Percentiles rank a stretch among this genome's conserved stretches.
These are phyloP conservation scores for Saxidomus purpurata DNA, from an alignment of 1,140 invertebrate genomes.

Conservation along the genomic window DNA sequence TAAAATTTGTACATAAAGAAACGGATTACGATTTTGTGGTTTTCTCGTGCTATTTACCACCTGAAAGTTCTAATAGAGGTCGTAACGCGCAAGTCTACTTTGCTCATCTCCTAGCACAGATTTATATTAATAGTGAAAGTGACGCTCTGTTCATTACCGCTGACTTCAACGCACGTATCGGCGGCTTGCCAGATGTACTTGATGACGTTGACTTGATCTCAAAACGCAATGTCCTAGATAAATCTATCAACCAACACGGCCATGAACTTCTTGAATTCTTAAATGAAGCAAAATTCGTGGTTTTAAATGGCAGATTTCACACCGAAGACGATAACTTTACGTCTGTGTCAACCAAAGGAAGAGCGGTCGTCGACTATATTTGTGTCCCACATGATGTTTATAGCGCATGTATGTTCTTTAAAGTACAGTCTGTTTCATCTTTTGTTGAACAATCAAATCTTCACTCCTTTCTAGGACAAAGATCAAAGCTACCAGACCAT, in stretches of 20 bases:
- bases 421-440: too few relatives aligned
- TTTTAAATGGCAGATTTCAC: slow-evolving; percentile 36
- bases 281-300: slow-evolving; percentile 47
- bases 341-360: slow-evolving; percentile 8
- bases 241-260: slow-evolving; percentile 63
- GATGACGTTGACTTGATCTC: slow-evolving; percentile 1
- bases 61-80: slow-evolving; percentile 28
- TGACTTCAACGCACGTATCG: slow-evolving; percentile 51
- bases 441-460: too few relatives aligned
- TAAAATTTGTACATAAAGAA: background rate
- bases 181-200: slow-evolving; percentile 3
- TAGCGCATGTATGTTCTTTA: too few relatives aligned
- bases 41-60: slow-evolving; percentile 28
- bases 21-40: background rate
- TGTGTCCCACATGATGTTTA: slow-evolving; percentile 52
- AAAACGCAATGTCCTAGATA: background rate
- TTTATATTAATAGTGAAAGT: slow-evolving; percentile 29
- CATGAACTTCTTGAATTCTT: slow-evolving; percentile 54
- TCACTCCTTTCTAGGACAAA: too few relatives aligned
- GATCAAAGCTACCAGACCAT: too few relatives aligned
- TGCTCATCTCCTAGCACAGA: slow-evolving; percentile 44
- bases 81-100: slow-evolving; percentile 52
- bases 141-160: slow-evolving; percentile 20
- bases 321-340: slow-evolving; percentile 30
- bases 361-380: slow-evolving; percentile 61